Conservation (phyloP, 2,888 invertebrate genomes). For the Ommatoiulus sabulosus region DNA sequence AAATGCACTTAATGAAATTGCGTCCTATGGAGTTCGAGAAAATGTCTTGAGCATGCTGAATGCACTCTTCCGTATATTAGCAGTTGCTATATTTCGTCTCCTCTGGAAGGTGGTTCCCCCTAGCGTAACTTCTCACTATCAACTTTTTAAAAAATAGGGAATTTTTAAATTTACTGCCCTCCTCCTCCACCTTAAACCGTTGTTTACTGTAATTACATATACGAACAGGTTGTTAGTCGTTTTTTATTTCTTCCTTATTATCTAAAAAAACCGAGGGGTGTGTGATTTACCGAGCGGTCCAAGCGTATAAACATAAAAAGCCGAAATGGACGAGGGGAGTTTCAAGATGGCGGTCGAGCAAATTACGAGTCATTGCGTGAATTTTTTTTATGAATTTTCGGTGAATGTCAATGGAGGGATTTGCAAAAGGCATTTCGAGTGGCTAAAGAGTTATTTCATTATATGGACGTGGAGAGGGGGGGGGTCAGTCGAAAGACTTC, state of each 20-base stretch:
- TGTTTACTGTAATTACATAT: constrained; percentile 20
- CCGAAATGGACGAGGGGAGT: constrained; percentile 1
- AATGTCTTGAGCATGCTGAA: no score
- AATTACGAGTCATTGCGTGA: constrained; percentile 10
- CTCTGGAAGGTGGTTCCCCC: neutral
- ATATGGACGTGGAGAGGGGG: no score
- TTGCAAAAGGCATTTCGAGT: neutral
- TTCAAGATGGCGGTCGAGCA: constrained; percentile 1
- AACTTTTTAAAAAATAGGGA: no score
- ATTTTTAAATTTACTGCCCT: no score
- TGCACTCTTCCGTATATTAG: no score
- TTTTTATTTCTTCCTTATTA: constrained; percentile 34
- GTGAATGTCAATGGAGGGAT: constrained; percentile 6
- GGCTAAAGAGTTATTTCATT: neutral
- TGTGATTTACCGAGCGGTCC: neutral
- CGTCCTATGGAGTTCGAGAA: no score
- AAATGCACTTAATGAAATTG: no score
- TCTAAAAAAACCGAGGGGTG: neutral
- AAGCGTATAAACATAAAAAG: neutral
- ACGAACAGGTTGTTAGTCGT: constrained; percentile 5
- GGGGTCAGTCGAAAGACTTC: no score
- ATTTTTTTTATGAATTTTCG: neutral
- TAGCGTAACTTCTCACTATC: neutral
- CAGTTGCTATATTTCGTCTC: no score
- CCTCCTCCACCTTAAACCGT: neutral